These are phyloP conservation scores for Catonia carolina DNA, from an alignment of 2,888 invertebrate genomes.

Conservation along the genomic window DNA sequence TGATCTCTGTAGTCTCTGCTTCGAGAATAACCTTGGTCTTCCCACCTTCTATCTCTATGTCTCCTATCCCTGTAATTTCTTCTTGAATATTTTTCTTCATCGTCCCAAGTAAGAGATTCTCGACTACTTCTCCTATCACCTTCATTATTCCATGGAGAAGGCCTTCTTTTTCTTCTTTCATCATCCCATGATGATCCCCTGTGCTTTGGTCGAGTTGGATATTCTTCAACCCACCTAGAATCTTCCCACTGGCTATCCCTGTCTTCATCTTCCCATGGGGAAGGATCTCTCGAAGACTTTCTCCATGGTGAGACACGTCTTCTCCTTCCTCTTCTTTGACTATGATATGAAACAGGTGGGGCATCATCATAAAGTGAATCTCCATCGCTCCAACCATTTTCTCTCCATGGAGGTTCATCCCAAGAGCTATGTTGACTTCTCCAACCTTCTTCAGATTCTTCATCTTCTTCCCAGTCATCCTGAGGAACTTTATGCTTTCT, in stretches of 20 bases:
- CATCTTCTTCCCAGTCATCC: constrained; percentile 37
- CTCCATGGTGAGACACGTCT: constrained; percentile 43
- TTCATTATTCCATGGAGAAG: constrained; percentile 26
- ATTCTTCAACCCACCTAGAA: constrained; percentile 38
- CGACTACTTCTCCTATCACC: constrained; percentile 31
- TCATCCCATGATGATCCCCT: constrained; percentile 49
- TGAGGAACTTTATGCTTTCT: constrained; percentile 30
- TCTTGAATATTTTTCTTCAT: constrained; percentile 34
- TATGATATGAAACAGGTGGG: constrained; percentile 26
- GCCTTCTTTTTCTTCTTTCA: constrained; percentile 38
- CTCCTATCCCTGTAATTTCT: constrained; percentile 28
- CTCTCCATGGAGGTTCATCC: constrained; percentile 36
- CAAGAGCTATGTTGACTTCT: constrained; percentile 34
- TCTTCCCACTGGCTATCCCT: constrained; percentile 36
- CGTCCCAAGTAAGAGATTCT: constrained; percentile 33
- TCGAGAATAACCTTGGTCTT: constrained; percentile 32
- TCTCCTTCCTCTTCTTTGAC: constrained; percentile 35
- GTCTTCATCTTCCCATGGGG: constrained; percentile 72
- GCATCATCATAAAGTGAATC: constrained; percentile 38
- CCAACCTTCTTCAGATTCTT: constrained; percentile 39
- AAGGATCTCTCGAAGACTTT: constrained; percentile 65
- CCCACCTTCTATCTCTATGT: constrained; percentile 29
- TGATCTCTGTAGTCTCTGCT: constrained; percentile 32
- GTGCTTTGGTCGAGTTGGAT: constrained; percentile 47
- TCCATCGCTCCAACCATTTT: constrained; percentile 40